Percentiles rank a stretch among this genome's conserved stretches.
These are phyloP conservation scores for Argya squamiceps DNA, from an alignment of 2,797 vertebrate genomes.

Conservation along the genomic window DNA sequence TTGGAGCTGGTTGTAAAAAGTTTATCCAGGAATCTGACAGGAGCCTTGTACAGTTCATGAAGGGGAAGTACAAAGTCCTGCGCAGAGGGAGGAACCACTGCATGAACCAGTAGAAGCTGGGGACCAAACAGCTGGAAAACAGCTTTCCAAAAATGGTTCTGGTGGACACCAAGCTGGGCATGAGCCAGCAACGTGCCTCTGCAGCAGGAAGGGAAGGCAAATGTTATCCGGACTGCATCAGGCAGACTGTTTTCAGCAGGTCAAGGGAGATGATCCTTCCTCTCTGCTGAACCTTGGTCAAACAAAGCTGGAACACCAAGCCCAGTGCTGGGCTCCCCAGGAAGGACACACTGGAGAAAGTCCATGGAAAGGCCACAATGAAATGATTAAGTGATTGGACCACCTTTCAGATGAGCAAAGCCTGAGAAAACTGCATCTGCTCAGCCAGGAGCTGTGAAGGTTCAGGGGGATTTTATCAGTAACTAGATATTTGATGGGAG, in stretches of 20 bases:
- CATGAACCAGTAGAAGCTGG: neutral
- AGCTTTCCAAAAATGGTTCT: neutral
- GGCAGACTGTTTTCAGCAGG: neutral
- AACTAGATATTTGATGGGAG: neutral
- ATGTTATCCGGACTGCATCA: neutral
- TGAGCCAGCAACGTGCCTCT: neutral
- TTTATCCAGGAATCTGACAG: neutral
- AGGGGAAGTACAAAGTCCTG: neutral
- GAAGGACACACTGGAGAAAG: accelerated
- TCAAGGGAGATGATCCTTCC: neutral
- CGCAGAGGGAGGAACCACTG: neutral
- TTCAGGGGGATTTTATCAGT: neutral
- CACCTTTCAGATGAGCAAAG: neutral
- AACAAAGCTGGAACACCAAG: neutral
- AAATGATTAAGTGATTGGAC: neutral
- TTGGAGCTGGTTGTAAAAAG: neutral
- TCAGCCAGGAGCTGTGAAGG: neutral
- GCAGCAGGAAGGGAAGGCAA: neutral
- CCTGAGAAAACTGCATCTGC: neutral
- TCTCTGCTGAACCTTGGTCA: neutral
- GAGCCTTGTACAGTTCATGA: neutral
- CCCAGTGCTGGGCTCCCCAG: neutral
- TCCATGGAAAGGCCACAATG: neutral
- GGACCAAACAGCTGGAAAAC: neutral
- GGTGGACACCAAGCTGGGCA: neutral